phyloP scores from a whole-genome alignment of 2,888 invertebrate species.

The Seladonia tumulorum region DNA sequence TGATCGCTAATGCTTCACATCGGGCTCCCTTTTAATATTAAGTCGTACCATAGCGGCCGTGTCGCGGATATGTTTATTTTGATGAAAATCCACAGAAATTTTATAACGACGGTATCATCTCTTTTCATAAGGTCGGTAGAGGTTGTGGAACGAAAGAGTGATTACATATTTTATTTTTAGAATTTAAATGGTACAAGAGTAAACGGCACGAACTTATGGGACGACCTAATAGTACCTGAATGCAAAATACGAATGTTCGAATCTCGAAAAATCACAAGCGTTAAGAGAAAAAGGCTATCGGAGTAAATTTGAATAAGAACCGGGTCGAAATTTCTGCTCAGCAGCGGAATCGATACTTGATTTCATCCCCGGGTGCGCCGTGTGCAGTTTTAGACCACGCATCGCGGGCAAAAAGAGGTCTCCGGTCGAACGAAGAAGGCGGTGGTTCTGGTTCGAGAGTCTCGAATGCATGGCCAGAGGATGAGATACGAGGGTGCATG shows the following conservation, averaged over 20 bases:
- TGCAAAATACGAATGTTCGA: neutral
- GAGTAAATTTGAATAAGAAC: neutral
- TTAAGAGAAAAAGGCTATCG: neutral
- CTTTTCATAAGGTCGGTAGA: too few relatives aligned
- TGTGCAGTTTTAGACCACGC: slow-evolving; percentile 19
- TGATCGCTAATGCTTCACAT: too few relatives aligned
- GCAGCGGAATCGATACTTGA: neutral
- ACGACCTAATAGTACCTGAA: too few relatives aligned
- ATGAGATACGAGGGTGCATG: neutral
- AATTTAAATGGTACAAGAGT: too few relatives aligned
- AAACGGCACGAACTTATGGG: too few relatives aligned
- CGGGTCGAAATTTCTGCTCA: neutral
- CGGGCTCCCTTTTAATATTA: too few relatives aligned
- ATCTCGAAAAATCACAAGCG: neutral
- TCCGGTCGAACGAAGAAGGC: neutral
- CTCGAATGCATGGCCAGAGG: neutral
- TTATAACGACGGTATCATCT: too few relatives aligned
- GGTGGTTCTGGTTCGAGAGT: slow-evolving; percentile 17
- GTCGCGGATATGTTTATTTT: too few relatives aligned
- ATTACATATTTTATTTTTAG: too few relatives aligned
- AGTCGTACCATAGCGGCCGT: too few relatives aligned
- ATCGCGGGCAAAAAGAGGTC: neutral
- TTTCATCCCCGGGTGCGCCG: neutral
- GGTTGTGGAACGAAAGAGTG: too few relatives aligned
- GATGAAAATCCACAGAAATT: too few relatives aligned